These are phyloP conservation scores for Luidia sarsii DNA, from an alignment of 53 echinoderm and acorn worm genomes.

Conservation along the genomic window DNA sequence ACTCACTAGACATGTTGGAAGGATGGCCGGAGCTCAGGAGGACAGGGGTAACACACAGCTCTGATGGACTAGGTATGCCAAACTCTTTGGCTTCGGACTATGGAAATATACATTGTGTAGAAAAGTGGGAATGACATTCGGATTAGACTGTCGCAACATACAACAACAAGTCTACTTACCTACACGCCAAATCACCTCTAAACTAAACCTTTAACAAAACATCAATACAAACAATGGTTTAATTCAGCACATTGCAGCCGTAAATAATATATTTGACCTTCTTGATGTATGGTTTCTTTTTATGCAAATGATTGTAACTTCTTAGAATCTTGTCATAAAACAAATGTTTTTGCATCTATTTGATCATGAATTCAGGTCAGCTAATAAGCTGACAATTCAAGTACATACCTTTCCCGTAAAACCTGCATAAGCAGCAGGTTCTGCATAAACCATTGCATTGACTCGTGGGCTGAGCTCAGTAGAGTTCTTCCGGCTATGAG, in stretches of 20 bases:
- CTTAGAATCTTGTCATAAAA: too few relatives aligned
- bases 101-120: constrained; percentile 63
- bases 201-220: too few relatives aligned
- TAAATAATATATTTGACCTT: too few relatives aligned
- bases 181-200: too few relatives aligned
- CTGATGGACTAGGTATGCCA: constrained; percentile 81
- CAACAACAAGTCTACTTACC: not conserved
- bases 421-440: constrained; percentile 47
- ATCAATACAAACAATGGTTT: too few relatives aligned
- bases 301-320: too few relatives aligned
- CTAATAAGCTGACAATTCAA: not conserved
- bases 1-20: constrained; percentile 98
- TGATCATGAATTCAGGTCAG: too few relatives aligned
- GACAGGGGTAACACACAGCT: constrained; percentile 50
- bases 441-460: constrained; percentile 34
- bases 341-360: too few relatives aligned
- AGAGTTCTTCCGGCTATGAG: constrained; percentile 59
- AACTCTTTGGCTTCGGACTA: constrained; percentile 92
- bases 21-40: constrained; percentile 81
- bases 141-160: constrained; percentile 27
- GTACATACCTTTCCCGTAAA: constrained; percentile 70
- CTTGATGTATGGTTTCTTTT: too few relatives aligned
- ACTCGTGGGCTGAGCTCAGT: constrained; percentile 58
- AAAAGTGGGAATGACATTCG: constrained; percentile 41
- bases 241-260: too few relatives aligned